Conservation (phyloP, 2,797 vertebrate species). For the Adrianichthys oophorus region DNA sequence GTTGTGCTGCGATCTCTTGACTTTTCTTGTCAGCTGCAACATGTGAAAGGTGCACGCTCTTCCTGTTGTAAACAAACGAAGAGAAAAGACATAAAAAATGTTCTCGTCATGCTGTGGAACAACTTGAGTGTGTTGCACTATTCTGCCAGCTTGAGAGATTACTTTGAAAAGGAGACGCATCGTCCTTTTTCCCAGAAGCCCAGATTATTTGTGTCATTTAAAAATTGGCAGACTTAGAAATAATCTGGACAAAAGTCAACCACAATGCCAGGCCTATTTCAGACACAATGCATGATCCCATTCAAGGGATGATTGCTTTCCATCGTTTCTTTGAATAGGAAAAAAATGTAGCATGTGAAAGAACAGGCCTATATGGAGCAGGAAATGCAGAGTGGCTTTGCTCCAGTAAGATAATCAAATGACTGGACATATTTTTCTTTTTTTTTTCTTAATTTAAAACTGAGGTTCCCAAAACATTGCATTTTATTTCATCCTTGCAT, state of each 20-base stretch:
- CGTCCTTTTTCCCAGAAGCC: constrained; percentile 54
- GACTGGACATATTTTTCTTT: constrained; percentile 41
- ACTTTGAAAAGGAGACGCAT: constrained; percentile 40
- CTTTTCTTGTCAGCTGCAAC: constrained; percentile 34
- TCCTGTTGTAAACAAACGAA: constrained; percentile 13
- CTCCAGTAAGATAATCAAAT: constrained; percentile 26
- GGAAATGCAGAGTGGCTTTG: constrained; percentile 7
- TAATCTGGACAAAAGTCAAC: constrained; percentile 50
- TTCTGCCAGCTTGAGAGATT: constrained; percentile 56
- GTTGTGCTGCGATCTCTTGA: constrained; percentile 42
- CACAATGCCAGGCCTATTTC: constrained; percentile 35
- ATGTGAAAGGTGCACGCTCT: constrained; percentile 16
- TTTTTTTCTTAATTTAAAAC: background rate
- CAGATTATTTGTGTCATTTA: constrained; percentile 64
- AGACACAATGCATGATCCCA: constrained; percentile 35
- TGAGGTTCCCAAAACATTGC: no score
- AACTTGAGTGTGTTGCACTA: constrained; percentile 7
- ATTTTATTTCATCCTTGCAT: background rate
- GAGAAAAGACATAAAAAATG: background rate
- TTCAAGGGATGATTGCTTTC: constrained; percentile 46
- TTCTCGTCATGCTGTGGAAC: background rate
- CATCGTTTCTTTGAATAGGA: constrained; percentile 19
- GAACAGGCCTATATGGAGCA: constrained; percentile 6
- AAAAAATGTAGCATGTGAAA: constrained; percentile 2
- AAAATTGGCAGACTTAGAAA: constrained; percentile 54